Evolutionary conservation across 2,113 vertebrate genomes (phyloP).

Genomic region (Oreochromis niloticus): DNA sequence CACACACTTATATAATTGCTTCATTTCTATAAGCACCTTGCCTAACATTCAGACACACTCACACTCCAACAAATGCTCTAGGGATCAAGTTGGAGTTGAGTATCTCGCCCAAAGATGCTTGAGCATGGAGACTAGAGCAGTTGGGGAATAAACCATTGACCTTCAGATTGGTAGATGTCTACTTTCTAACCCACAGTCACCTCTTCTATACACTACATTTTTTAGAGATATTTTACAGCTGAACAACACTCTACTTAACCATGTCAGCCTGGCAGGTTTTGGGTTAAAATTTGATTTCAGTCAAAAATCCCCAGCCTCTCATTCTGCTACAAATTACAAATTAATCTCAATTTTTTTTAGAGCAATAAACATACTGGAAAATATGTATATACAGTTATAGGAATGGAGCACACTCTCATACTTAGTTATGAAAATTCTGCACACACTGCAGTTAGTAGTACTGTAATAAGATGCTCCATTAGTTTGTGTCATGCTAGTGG

Average conservation of each 20-base stretch:
- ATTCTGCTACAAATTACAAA: not conserved
- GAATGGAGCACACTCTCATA: not conserved
- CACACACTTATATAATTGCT: not conserved
- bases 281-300: conserved; percentile 22
- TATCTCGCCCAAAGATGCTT: not conserved
- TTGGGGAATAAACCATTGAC: not conserved
- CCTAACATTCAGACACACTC: not conserved
- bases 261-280: conserved; percentile 14
- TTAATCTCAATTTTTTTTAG: not conserved
- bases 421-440: not conserved
- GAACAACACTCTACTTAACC: conserved; percentile 21
- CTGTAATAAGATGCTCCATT: conserved; percentile 51
- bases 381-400: not conserved
- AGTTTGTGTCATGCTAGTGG: conserved; percentile 46
- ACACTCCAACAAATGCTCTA: not conserved
- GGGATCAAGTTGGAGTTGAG: not conserved
- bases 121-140: not conserved
- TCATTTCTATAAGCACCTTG: not conserved
- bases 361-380: not conserved
- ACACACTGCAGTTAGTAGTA: not conserved
- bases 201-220: conserved; percentile 1
- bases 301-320: not conserved
- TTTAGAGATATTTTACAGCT: conserved; percentile 32
- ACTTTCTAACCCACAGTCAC: not conserved
- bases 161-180: not conserved